These are phyloP conservation scores for Pygocentrus nattereri DNA, from an alignment of 2,797 vertebrate genomes.

Conservation along the genomic window DNA sequence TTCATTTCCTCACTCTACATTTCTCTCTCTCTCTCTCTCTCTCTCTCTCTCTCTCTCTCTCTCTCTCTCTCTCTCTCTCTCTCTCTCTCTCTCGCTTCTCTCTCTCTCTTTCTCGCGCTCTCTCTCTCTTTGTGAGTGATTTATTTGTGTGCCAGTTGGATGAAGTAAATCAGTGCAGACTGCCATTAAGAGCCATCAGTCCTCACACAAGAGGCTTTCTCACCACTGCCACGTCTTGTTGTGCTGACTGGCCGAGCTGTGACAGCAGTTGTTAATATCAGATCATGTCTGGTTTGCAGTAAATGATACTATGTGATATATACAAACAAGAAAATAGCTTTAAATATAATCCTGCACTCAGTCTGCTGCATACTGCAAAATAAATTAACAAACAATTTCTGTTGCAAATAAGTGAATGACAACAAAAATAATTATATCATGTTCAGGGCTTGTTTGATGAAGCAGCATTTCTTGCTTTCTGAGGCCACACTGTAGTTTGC, in stretches of 20 bases:
- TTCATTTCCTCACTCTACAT: background rate
- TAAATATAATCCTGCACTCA: background rate
- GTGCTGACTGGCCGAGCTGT: background rate
- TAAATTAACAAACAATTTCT: too few relatives aligned
- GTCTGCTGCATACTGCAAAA: too few relatives aligned
- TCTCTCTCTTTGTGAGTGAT: constrained; percentile 5
- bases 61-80: background rate
- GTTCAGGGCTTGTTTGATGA: too few relatives aligned
- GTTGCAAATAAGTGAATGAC: too few relatives aligned
- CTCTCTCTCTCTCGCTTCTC: background rate
- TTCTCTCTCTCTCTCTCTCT: constrained; percentile 1
- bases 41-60: background rate
- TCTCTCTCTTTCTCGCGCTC: background rate
- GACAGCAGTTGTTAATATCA: constrained; percentile 21
- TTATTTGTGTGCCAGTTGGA: background rate
- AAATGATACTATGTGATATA: background rate
- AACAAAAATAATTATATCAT: too few relatives aligned
- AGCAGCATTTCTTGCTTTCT: too few relatives aligned
- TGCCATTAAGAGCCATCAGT: constrained; percentile 26
- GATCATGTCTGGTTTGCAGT: background rate
- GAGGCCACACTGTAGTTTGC: too few relatives aligned
- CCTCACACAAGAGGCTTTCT: background rate
- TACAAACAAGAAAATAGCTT: background rate
- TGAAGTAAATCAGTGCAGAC: constrained; percentile 37
- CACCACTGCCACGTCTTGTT: background rate